Evolutionary conservation across 2,113 vertebrate genomes (phyloP), one percentile per base, ranked within the genome.

Genomic region (zebrafish (Danio rerio)): DNA sequence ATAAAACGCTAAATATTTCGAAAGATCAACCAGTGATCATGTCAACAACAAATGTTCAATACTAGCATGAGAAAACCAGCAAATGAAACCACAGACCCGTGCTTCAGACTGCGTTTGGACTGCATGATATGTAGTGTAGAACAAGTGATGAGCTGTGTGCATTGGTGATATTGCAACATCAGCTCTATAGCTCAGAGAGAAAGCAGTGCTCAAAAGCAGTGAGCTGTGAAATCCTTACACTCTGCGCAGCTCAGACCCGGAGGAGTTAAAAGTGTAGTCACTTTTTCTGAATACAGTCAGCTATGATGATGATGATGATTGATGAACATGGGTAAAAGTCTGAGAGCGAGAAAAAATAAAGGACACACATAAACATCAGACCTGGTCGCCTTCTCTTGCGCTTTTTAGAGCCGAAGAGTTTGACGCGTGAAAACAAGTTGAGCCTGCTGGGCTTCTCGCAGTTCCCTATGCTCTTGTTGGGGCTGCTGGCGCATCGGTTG

Each of bases 401-500:
- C 88, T 99, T 99, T 94, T 99, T 99, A 87, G 96, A 98, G 86
- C 98, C 95, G 89, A 99, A 99, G 91, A 99, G 93, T 94, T 98
- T 98, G 92, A 99, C 97, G 56, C 97, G 94, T 85, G 98, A 98
- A 94, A 99, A 99, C 82, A 99, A 96, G 82, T 96, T 98, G 88
- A 99, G 94, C 89, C 95, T 96, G 92, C 96, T 98, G 62, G 91
- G 90, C 91, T 97, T 98, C 87, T 98, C 96, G 91, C 95, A 97
- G 87, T 93, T 92, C 80, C 96, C 96, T 88, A 98, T 98, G 95
- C 94, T 94, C 93, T 98, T 96, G 92, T 94, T 97, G 89, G 97
- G 97, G 92, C 97, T 99, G 94, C 92, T 95, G 91, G 96, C 96
- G 92, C 96, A 97, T 89, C 97, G 97, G 86, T 96, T 97, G 10